Base-by-base conservation (phyloP, 2,888 invertebrate genomes). In the Anarsia innoxiella region DNA sequence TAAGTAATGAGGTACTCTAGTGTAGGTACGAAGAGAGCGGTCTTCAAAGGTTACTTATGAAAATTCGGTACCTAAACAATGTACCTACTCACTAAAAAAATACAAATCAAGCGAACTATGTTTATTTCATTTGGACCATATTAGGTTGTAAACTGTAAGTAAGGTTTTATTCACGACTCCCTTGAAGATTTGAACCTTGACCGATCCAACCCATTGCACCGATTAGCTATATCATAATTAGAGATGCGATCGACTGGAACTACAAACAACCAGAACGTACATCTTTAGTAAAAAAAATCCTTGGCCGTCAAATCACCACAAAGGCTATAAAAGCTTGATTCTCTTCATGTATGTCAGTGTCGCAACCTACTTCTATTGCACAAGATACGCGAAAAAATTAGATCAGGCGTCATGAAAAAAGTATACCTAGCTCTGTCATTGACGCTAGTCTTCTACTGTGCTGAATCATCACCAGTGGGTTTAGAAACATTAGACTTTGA, bases 281-380 rank as follows among this genome's bases (percentile, higher is more conserved):
- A 67, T 74, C 66, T 52, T 37, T 43, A 33, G 49, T 47, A 67
- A 70, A 74, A 75, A 75, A 40, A 53, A 74, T 67, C 78, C 78
- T 82, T 82, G 77, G 61, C 54, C 63, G 57, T 49, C 49, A 49
- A 66, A 58, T 64, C n/a, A 28, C 12, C 10, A 58, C 51, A 70
- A 64, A 72, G 64, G 66, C 76, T 83, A 78, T 83, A 80, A 71
- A 77, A 77, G 66, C 60, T 51, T 56, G 57, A 50, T 57, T 35
- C 38, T 49, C 45, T 48, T 44, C 75, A 84, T 83, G 80, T 82
- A 73, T 83, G 84, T 84, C 84, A 84, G 80, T 84, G 84, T 78
- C 84, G 76, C 62, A 80, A 82, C 75, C 80, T 66, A 75, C 61
- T 75, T 74, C 67, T 46, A 67, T 77, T 78, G 72, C 60, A 56